These are phyloP conservation scores for Tromatobia lineatoria DNA, from an alignment of 2,888 invertebrate genomes.

Conservation along the genomic window DNA sequence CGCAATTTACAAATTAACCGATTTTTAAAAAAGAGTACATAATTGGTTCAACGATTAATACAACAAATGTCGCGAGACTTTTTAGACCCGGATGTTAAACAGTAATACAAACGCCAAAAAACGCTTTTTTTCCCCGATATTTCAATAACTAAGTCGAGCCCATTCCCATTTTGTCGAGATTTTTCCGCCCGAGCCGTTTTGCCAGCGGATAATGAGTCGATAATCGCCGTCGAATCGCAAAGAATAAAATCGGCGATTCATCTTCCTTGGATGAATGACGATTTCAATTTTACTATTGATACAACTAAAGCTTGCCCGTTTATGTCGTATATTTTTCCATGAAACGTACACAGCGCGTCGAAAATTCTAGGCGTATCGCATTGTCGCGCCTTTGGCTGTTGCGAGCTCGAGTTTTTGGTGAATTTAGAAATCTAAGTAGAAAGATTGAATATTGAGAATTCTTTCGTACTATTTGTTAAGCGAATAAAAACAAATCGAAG, in stretches of 20 bases:
- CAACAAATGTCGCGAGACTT: constrained; percentile 21
- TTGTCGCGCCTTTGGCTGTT: background rate
- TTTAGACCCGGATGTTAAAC: constrained; percentile 13
- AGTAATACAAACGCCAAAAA: constrained; percentile 12
- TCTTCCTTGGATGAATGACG: background rate
- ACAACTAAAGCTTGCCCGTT: background rate
- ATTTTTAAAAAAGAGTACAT: constrained; percentile 22
- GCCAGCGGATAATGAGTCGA: constrained; percentile 7
- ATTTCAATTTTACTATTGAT: constrained; percentile 1
- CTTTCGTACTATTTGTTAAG: background rate
- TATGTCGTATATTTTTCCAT: constrained; percentile 13
- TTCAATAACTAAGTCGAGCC: constrained; percentile 31
- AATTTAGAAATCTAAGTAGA: background rate
- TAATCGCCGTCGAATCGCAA: constrained; percentile 14
- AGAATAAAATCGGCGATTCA: constrained; percentile 7
- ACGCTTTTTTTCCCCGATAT: background rate
- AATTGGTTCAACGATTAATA: constrained; percentile 30
- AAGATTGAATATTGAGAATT: background rate
- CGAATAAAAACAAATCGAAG: constrained; percentile 11
- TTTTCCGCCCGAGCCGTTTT: background rate
- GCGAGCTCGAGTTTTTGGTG: constrained; percentile 10
- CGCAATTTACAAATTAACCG: constrained; percentile 33
- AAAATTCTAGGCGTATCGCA: constrained; percentile 11
- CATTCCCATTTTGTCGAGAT: constrained; percentile 4
- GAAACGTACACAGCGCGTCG: constrained; percentile 12